Evolutionary conservation across 2,888 invertebrate genomes (phyloP).

Genomic region (Leptothorax acervorum): DNA sequence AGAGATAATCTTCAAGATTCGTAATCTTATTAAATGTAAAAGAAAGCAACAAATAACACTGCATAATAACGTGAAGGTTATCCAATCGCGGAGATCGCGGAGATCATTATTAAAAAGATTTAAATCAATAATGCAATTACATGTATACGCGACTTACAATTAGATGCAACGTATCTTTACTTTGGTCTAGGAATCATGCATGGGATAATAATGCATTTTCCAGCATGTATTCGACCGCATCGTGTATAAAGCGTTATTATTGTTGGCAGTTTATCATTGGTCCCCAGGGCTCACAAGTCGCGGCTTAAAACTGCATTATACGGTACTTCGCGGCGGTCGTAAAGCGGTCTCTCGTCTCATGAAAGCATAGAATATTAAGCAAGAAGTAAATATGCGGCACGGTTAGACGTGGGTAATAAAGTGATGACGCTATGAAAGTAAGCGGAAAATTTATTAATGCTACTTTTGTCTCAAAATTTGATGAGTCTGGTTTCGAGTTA

Average conservation of each 20-base stretch:
- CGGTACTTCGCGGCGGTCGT: slow-evolving; percentile 72
- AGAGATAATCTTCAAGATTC: neutral
- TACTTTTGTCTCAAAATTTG: slow-evolving; percentile 14
- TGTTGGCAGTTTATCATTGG: slow-evolving; percentile 76
- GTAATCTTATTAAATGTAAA: neutral
- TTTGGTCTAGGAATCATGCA: slow-evolving; percentile 31
- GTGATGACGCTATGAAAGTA: slow-evolving; percentile 63
- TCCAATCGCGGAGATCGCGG: neutral
- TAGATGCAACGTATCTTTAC: slow-evolving; percentile 13
- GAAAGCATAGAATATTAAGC: slow-evolving; percentile 75
- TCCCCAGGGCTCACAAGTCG: slow-evolving; percentile 70
- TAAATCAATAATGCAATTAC: slow-evolving; percentile 7
- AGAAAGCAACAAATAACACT: neutral
- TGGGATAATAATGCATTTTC: slow-evolving; percentile 69
- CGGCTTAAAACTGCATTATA: slow-evolving; percentile 78
- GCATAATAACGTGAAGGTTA: neutral
- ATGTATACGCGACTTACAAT: neutral
- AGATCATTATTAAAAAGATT: neutral
- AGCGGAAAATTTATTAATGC: slow-evolving; percentile 64
- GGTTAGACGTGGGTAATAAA: slow-evolving; percentile 69
- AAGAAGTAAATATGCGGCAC: slow-evolving; percentile 69
- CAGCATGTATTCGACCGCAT: slow-evolving; percentile 54
- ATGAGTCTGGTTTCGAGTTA: neutral
- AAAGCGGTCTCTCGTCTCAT: slow-evolving; percentile 71
- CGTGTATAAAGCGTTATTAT: slow-evolving; percentile 74